A percentile compares a stretch with the other conserved stretches of the same genome.
These are phyloP conservation scores for Glyptemys insculpta DNA, from an alignment of 2,797 vertebrate species.

Conservation along the genomic window DNA sequence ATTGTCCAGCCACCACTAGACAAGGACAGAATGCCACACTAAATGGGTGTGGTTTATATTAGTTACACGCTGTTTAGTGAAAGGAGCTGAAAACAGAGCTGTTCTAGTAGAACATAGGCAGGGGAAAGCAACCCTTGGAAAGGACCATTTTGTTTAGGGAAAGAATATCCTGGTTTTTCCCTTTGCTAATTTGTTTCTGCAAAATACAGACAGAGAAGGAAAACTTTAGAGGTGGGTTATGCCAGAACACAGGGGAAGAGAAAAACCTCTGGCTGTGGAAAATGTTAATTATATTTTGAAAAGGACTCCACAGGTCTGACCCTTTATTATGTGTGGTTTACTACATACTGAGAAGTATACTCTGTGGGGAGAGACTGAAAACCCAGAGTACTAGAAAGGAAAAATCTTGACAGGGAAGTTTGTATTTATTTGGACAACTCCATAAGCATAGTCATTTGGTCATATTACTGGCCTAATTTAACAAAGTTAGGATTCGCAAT, in stretches of 20 bases:
- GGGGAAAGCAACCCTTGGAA: background rate
- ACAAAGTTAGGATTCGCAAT: background rate
- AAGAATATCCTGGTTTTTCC: background rate
- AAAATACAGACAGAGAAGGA: background rate
- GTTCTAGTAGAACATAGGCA: background rate
- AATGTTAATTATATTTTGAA: background rate
- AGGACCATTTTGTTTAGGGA: background rate
- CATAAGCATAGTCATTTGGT: background rate
- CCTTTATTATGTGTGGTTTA: background rate
- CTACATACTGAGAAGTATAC: background rate
- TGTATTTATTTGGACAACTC: background rate
- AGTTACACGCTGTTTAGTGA: background rate
- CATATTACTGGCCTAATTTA: background rate
- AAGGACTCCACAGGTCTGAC: background rate
- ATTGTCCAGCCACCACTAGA: fast-evolving
- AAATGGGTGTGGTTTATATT: background rate
- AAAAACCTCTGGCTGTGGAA: background rate
- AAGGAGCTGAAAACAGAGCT: background rate
- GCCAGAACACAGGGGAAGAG: background rate
- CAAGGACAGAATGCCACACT: background rate
- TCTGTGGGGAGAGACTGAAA: background rate
- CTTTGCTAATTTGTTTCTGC: background rate
- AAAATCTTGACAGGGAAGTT: background rate
- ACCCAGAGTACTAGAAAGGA: background rate
- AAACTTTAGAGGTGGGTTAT: background rate